Evolutionary conservation across 2,113 vertebrate genomes (phyloP), one percentile per base, ranked within the genome.

Genomic region (Trachemys scripta): DNA sequence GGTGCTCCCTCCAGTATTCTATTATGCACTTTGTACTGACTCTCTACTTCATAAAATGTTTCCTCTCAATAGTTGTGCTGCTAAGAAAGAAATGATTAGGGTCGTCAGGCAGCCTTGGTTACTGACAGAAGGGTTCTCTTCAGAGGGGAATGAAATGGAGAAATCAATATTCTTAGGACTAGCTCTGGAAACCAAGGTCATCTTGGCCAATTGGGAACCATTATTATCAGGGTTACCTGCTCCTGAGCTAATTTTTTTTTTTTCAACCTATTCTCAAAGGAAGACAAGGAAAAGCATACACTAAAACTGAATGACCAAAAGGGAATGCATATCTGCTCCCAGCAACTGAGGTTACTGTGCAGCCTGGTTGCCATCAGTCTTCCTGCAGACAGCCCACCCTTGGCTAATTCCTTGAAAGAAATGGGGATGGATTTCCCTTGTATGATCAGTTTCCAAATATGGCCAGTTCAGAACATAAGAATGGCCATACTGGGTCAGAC

Each of bases 381-480:
- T 94, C 79, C 90, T 29, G 80, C 86, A 84, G 90, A 94, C 89
- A 94, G 42, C 49, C 72, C 88, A 92, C 53, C 49, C 24, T 80
- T 95, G n/a, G 89, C 86, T 96, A 94, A 92, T 94, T 91, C 80
- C 38, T 92, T 96, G 72, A 93, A 94, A 89, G 90, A 95, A 90
- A 90, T 87, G 7, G 65, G 91, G 87, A 95, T 19, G 75, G 82
- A 96, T 91, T 96, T 94, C 79, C 88, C 90, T 92, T 94, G 84
- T 90, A 84, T 95, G 88, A 96, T 88, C 91, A 89, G 76, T 97
- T 96, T 94, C 87, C 85, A 93, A 95, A 96, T 78, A 76, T 96
- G 87, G 87, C 93, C 56, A 12, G 94, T 50, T 50, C 16, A 50
- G 50, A 50, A 16, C 50, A 16, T 50, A 50, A 16, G 50, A 50